Evolutionary conservation across 2,113 vertebrate species (phyloP), one percentile per base, ranked within the genome.

Genomic region (Anarhynchus alexandrinus): DNA sequence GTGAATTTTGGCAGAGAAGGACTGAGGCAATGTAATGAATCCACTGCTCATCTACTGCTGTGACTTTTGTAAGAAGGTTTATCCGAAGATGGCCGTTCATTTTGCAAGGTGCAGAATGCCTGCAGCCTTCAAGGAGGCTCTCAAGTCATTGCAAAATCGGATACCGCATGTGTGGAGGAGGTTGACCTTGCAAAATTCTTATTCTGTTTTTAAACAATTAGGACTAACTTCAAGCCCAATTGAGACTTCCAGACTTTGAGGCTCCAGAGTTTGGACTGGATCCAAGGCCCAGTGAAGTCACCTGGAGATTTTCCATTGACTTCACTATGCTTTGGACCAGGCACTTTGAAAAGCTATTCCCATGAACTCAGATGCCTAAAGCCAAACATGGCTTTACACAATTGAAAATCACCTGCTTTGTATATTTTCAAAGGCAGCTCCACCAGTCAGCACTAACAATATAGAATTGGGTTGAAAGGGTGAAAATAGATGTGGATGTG

Each of bases 331-430:
- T 94, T 96, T 84, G 86, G 95, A 93, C 90, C 19, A 82, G 69
- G 88, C 73, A 12, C 25, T 91, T 91, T 84, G 91, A 95, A 97
- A 95, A 89, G 66, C 91, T 91, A 43, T 96, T 95, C 86, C 90
- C 49, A n/a, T 89, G 91, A 93, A 94, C 69, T 76, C 61, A 85
- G 72, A 86, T 58, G 77, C 78, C 57, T 85, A 7, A 91, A 92
- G 49, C 86, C 93, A 97, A 93, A 85, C 83, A 66, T 1, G 6
- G 54, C 62, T 95, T 94, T 79, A 91, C 58, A 96, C 93, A 96
- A 95, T 94, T 95, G 91, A 94, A 97, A 95, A 87, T 87, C 86
- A 97, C 94, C 94, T 94, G 90, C 86, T 94, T 94, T 95, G 73
- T 93, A 57, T 82, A 77, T 91, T 92, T 95, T 92, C 81, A 95